Evolutionary conservation across 2,888 invertebrate species (phyloP).

Genomic region (Trilocha varians): DNA sequence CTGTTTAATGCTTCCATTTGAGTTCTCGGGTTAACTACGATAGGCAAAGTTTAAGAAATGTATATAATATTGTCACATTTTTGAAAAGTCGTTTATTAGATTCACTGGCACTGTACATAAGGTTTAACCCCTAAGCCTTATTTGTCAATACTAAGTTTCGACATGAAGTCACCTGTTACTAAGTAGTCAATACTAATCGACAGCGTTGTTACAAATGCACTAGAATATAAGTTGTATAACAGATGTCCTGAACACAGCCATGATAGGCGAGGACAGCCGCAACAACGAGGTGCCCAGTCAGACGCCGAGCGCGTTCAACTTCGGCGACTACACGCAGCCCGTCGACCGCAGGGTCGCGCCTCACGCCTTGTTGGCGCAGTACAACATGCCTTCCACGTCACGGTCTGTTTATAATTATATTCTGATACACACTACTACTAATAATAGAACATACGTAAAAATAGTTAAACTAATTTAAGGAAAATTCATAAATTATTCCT

Average conservation of each 20-base stretch:
- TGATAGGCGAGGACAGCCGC: constrained; percentile 50
- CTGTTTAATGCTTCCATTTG: too few relatives aligned
- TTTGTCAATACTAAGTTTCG: too few relatives aligned
- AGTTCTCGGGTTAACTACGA: too few relatives aligned
- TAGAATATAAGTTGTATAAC: constrained; percentile 5
- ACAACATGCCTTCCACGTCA: constrained; percentile 57
- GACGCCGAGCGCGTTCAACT: constrained; percentile 23
- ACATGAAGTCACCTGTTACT: too few relatives aligned
- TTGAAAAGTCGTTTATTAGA: too few relatives aligned
- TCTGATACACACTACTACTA: too few relatives aligned
- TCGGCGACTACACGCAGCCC: constrained; percentile 34
- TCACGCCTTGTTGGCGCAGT: constrained; percentile 30
- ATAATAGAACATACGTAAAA: background rate
- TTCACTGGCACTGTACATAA: too few relatives aligned
- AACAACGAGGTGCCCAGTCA: constrained; percentile 47
- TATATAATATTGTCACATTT: too few relatives aligned
- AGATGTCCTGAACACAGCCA: constrained; percentile 43
- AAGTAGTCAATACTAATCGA: too few relatives aligned
- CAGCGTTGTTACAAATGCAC: too few relatives aligned
- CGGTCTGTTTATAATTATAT: constrained; percentile 28
- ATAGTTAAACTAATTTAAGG: background rate
- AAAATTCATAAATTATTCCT: background rate
- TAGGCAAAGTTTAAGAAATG: too few relatives aligned
- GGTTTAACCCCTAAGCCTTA: too few relatives aligned
- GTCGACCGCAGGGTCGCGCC: constrained; percentile 26